Conservation (phyloP, 2,888 invertebrate genomes). For the Pilophorus perplexus region DNA sequence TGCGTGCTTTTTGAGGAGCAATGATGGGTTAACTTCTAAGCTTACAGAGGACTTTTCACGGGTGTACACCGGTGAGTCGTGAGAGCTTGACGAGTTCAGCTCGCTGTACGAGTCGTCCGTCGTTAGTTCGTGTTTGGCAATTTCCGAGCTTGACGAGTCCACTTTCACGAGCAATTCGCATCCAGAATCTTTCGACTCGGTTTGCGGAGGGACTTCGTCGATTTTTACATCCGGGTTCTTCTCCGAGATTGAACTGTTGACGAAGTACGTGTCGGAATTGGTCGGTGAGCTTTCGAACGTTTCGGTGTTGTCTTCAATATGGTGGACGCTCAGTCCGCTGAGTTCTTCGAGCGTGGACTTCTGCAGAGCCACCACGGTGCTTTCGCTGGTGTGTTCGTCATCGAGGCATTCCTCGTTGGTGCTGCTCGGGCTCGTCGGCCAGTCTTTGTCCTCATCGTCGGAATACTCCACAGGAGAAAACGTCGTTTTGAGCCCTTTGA, state of each 20-base stretch:
- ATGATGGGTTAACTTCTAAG: constrained; percentile 27
- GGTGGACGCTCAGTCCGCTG: constrained; percentile 7
- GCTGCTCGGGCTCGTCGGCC: constrained; percentile 27
- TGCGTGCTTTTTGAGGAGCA: constrained; percentile 10
- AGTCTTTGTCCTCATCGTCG: constrained; percentile 31
- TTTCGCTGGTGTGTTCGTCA: constrained; percentile 34
- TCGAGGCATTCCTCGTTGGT: constrained; percentile 28
- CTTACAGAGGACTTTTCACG: constrained; percentile 17
- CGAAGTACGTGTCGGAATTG: constrained; percentile 24
- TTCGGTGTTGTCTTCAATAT: constrained; percentile 21
- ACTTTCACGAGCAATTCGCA: constrained; percentile 34
- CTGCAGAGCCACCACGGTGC: constrained; percentile 18
- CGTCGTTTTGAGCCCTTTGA: constrained; percentile 57
- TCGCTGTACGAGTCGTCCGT: constrained; percentile 35
- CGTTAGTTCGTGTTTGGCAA: constrained; percentile 26
- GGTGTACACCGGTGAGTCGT: constrained; percentile 25
- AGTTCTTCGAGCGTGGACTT: constrained; percentile 1
- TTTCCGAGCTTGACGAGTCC: constrained; percentile 25
- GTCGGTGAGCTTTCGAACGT: constrained; percentile 34
- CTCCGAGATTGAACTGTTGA: constrained; percentile 10
- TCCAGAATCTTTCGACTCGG: constrained; percentile 31
- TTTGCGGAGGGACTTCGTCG: background rate
- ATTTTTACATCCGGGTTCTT: background rate
- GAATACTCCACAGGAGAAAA: constrained; percentile 46
- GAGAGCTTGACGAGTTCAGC: constrained; percentile 20